Percentiles rank a stretch among this genome's conserved stretches.
Conservation (phyloP, 2,888 invertebrate species). For the Dendrolimus pini region DNA sequence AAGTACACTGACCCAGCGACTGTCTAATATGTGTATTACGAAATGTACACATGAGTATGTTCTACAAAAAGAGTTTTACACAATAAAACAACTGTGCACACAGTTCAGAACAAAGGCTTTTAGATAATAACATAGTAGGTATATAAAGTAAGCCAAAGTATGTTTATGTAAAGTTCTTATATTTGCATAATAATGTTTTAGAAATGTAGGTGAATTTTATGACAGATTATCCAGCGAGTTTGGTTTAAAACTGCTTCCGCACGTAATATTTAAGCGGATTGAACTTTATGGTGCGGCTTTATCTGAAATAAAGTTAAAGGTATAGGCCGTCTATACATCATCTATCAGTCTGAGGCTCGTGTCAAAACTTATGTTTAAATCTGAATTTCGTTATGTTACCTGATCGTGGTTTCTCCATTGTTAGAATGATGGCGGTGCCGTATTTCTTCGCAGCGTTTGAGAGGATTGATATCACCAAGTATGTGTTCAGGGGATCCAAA, state of each 20-base stretch:
- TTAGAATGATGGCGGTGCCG: constrained; percentile 91
- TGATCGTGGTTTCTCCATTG: constrained; percentile 93
- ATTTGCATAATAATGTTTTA: neutral
- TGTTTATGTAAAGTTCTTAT: neutral
- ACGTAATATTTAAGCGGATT: neutral
- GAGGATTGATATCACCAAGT: constrained; percentile 94
- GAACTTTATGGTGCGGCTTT: too few relatives aligned
- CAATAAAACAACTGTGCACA: neutral
- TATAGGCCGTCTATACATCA: too few relatives aligned
- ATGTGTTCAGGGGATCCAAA: constrained; percentile 95
- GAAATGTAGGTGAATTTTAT: neutral
- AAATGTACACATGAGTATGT: neutral
- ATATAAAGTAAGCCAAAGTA: neutral
- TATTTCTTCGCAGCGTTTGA: constrained; percentile 94
- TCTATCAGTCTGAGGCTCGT: too few relatives aligned
- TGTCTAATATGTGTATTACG: neutral
- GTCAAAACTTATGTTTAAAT: too few relatives aligned
- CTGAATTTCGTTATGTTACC: constrained; percentile 29
- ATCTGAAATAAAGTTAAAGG: too few relatives aligned
- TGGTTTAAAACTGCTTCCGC: neutral
- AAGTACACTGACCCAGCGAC: neutral
- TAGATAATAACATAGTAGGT: neutral
- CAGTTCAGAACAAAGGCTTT: neutral
- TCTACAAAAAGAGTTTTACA: neutral
- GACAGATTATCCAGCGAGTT: neutral